A percentile compares a stretch with the other conserved stretches of the same genome.
Evolutionary conservation across 2,113 vertebrate species (phyloP).

Genomic region (Microcebus murinus): DNA sequence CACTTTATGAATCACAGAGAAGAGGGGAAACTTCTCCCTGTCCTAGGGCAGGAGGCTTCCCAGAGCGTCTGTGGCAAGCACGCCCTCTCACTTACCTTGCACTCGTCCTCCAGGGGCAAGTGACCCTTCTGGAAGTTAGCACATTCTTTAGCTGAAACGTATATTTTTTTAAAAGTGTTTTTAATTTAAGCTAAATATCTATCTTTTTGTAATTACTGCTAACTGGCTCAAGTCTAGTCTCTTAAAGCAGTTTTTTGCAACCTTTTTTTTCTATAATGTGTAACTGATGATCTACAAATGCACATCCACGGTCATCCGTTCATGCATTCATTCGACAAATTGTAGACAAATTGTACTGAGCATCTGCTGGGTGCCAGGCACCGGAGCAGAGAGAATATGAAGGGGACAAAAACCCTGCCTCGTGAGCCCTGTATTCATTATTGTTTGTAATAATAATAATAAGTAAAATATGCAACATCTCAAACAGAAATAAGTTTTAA

Average conservation of each 20-base stretch:
- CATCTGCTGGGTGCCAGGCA: neutral
- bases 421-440: neutral
- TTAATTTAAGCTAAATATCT: neutral
- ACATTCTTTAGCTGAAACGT: neutral
- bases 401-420: neutral
- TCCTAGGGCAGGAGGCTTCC: neutral
- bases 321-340: neutral
- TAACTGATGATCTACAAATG: neutral
- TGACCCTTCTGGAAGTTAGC: neutral
- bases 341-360: neutral
- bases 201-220: neutral
- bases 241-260: neutral
- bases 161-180: neutral
- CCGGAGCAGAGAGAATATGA: neutral
- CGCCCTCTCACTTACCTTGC: neutral
- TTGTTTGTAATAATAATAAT: neutral
- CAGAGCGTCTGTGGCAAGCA: neutral
- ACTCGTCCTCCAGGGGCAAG: too few species aligned
- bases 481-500: neutral
- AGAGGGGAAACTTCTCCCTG: neutral
- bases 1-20: neutral
- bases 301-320: accelerated
- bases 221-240: neutral
- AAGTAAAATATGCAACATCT: neutral
- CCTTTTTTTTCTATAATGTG: neutral